These are phyloP conservation scores for Leptocoma aspasia DNA, from an alignment of 2,113 vertebrate genomes.

Conservation along the genomic window DNA sequence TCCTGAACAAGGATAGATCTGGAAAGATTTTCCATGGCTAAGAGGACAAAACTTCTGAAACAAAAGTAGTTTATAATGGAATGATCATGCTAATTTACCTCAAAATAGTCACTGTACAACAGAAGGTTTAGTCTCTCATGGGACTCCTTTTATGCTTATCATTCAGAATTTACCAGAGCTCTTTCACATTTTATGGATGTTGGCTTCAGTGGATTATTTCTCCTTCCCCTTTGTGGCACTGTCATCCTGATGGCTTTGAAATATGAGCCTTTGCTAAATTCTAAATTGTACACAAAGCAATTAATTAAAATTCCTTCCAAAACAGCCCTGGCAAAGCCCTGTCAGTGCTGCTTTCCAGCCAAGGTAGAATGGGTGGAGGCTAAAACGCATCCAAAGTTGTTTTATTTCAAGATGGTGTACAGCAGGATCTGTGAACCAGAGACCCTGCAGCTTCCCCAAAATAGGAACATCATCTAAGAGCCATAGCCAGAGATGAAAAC, in stretches of 20 bases:
- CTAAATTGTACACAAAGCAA: conserved; percentile 41
- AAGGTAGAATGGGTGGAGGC: background rate
- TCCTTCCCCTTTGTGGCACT: conserved; percentile 33
- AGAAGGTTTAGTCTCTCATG: background rate
- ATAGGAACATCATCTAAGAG: background rate
- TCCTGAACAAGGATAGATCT: background rate
- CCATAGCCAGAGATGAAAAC: background rate
- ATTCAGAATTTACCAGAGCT: conserved; percentile 41
- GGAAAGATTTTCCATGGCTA: conserved; percentile 40
- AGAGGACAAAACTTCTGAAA: conserved; percentile 9
- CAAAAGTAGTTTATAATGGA: conserved; percentile 30
- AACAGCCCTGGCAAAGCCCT: background rate
- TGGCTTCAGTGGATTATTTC: conserved; percentile 23
- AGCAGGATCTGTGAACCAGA: background rate
- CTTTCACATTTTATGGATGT: conserved; percentile 37
- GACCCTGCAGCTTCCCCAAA: background rate
- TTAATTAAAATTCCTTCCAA: conserved; percentile 55
- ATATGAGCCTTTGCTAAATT: conserved; percentile 38
- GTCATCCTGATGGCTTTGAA: conserved; percentile 53
- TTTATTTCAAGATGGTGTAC: background rate
- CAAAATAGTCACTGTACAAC: background rate
- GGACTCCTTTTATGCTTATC: conserved; percentile 37
- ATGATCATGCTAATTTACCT: conserved; percentile 40
- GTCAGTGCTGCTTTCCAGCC: background rate
- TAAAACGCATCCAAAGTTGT: background rate